Base-by-base conservation (phyloP, 2,888 invertebrate genomes). In the Eupithecia subumbrata region DNA sequence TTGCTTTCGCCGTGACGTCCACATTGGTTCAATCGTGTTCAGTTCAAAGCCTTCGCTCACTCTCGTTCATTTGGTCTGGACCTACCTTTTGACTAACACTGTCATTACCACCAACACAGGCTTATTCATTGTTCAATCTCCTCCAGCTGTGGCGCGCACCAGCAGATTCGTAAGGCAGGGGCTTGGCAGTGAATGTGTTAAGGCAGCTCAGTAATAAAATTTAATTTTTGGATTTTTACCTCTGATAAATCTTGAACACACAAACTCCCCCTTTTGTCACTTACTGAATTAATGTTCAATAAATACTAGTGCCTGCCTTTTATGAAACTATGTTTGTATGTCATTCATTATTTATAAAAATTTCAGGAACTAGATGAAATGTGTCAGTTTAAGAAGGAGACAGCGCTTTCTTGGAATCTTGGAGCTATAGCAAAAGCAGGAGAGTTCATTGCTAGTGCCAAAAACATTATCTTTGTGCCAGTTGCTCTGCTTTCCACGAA, bases 401-500 rank as follows among this genome's bases (percentile, higher is more conserved):
- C 79, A 8, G 75, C 84, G 1, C 84, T 74, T 40, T 72, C 69
- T 8, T 91, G 91, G 91, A 89, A 84, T 66, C 74, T 78, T 63
- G 90, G 86, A 16, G 83, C 86, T 0, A 82, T 85, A 69, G 83
- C 86, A 22, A 87, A 83, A 75, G 85, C 85, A 9, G 82, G 86
- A 56, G 34, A 76, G 37, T 76, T 90, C 0, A 83, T 91, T 64
- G 80, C 80, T 22, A 81, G 67, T 76, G 87, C 90, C 34, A 69
- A 25, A 0, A 82, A 78, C 56, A 78, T 80, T 22, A 82, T 81
- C 75, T 89, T 91, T 82, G 80, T 84, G 12, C 91, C 91, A 5
- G 66, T 89, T 73, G 90, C 90, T 25, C 48, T 89, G 11, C 72
- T 91, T 70, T 79, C 85, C 30, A 89, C 87, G 11, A 84, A 84